These are phyloP conservation scores for Diachasma alloeum DNA, from an alignment of 1,140 invertebrate species.

Conservation along the genomic window DNA sequence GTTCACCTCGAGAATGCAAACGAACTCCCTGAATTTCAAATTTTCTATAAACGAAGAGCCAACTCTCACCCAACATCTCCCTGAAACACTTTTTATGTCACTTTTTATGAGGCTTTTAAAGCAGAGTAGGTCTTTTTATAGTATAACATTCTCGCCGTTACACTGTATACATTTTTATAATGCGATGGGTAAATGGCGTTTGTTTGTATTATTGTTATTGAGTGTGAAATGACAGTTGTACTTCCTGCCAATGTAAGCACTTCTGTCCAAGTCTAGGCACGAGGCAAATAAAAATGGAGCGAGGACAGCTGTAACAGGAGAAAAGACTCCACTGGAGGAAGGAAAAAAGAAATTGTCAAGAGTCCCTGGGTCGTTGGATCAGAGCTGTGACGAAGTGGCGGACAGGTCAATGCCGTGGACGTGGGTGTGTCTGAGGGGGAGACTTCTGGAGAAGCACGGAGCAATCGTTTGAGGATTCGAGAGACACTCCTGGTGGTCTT, in stretches of 20 bases:
- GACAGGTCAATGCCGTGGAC: not conserved
- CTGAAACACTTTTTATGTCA: conserved; percentile 1
- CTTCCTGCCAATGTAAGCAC: not conserved
- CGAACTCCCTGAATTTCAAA: not conserved
- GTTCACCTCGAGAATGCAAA: not conserved
- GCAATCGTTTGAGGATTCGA: conserved; percentile 18
- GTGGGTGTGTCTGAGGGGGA: not conserved
- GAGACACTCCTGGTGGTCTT: conserved; percentile 7
- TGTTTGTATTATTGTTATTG: conserved; percentile 5
- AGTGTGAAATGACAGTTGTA: not conserved
- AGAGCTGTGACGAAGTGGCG: too few species aligned
- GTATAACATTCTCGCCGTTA: not conserved
- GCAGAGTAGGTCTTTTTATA: conserved; percentile 6
- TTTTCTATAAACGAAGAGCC: not conserved
- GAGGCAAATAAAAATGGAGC: not conserved
- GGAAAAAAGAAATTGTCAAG: not conserved
- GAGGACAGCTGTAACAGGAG: not conserved
- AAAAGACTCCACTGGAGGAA: too few species aligned
- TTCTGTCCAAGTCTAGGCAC: not conserved
- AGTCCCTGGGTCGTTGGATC: too few species aligned
- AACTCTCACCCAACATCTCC: not conserved
- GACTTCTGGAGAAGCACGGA: not conserved
- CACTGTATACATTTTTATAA: conserved; percentile 1
- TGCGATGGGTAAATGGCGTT: not conserved
- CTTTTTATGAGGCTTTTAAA: conserved; percentile 1